phyloP scores from a whole-genome alignment of 2,888 invertebrate genomes.

The Tanaodytes sp. region DNA sequence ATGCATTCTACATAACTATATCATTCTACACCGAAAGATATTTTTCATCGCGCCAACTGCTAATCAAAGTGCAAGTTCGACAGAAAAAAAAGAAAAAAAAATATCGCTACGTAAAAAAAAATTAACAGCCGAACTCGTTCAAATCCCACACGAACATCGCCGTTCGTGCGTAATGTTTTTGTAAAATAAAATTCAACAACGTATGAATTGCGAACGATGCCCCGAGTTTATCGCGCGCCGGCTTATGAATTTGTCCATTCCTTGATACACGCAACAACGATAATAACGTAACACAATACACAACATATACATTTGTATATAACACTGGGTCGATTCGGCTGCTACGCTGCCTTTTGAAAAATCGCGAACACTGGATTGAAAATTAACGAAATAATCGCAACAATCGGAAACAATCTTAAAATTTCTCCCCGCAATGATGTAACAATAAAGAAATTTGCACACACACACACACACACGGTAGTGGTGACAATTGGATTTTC shows the following conservation, averaged over 20 bases:
- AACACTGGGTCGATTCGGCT: slow-evolving; percentile 45
- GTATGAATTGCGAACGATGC: background rate
- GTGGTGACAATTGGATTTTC: too few relatives aligned
- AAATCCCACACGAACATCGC: slow-evolving; percentile 2
- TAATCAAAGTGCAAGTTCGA: slow-evolving; percentile 38
- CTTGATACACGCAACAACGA: slow-evolving; percentile 57
- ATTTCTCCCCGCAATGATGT: slow-evolving; percentile 16
- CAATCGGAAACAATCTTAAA: slow-evolving; percentile 37
- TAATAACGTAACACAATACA: slow-evolving; percentile 65
- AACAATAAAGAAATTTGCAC: slow-evolving; percentile 25
- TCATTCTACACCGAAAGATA: slow-evolving; percentile 50
- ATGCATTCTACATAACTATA: slow-evolving; percentile 50
- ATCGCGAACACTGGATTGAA: slow-evolving; percentile 37
- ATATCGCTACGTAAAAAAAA: too few relatives aligned
- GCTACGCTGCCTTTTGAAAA: slow-evolving; percentile 39
- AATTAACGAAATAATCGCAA: slow-evolving; percentile 31
- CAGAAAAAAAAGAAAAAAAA: slow-evolving; percentile 18
- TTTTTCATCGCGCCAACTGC: slow-evolving; percentile 45
- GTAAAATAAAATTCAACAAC: background rate
- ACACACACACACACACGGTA: too few relatives aligned
- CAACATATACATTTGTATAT: slow-evolving; percentile 58
- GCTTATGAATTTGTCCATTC: too few relatives aligned
- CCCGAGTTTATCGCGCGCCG: too few relatives aligned
- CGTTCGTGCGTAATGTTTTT: too few relatives aligned
- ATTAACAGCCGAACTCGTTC: background rate